Evolutionary conservation across 1,140 invertebrate species (phyloP).

Genomic region (Camponotus pennsylvanicus): DNA sequence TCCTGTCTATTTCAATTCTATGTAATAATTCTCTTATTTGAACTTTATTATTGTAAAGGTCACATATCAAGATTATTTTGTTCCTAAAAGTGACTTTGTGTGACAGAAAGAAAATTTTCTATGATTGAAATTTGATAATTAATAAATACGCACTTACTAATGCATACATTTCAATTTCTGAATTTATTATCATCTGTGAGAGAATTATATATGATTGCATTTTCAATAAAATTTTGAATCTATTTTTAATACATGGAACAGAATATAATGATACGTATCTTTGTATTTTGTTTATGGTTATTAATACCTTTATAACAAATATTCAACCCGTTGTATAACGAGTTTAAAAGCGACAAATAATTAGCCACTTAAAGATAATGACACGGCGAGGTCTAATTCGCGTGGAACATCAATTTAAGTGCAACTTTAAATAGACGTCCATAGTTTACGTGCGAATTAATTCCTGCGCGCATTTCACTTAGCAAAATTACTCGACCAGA

Average conservation of each 20-base stretch:
- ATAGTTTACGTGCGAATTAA: conserved; percentile 47
- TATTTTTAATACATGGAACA: too few species aligned
- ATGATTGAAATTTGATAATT: not conserved
- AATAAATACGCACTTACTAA: too few species aligned
- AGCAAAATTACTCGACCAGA: conserved; percentile 52
- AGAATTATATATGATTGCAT: not conserved
- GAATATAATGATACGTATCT: too few species aligned
- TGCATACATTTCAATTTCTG: not conserved
- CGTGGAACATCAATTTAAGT: conserved; percentile 40
- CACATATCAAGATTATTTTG: not conserved
- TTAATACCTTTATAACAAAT: conserved; percentile 1
- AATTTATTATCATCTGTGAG: not conserved
- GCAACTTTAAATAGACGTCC: conserved; percentile 48
- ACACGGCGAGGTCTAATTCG: not conserved
- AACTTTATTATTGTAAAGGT: not conserved
- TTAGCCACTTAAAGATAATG: conserved; percentile 40
- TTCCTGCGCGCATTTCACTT: conserved; percentile 47
- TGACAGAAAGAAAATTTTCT: not conserved
- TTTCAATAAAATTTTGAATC: not conserved
- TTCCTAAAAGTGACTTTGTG: not conserved
- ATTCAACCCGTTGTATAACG: not conserved
- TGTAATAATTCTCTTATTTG: not conserved
- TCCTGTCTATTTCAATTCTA: not conserved
- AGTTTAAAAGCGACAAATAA: conserved; percentile 4
- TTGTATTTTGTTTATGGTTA: not conserved